Evolutionary conservation across 2,113 vertebrate species (phyloP).

Genomic region (Tenebrosternarchus preto): DNA sequence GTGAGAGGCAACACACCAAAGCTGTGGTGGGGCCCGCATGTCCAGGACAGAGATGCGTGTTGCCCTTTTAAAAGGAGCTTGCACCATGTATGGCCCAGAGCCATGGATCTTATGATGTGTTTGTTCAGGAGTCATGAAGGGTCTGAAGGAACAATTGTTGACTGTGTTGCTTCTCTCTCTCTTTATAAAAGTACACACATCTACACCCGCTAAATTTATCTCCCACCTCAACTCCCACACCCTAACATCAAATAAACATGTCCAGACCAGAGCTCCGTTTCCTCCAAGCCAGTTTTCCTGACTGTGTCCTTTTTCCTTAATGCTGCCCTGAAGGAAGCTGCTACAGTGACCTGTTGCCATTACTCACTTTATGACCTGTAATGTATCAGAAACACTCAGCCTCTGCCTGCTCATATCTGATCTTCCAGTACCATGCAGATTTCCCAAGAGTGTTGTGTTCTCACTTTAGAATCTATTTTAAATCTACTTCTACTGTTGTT

Average conservation of each 20-base stretch:
- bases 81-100: slow-evolving; percentile 56
- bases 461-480: slow-evolving; percentile 60
- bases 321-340: slow-evolving; percentile 60
- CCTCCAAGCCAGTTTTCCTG: slow-evolving; percentile 58
- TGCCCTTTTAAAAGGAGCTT: slow-evolving; percentile 55
- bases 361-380: slow-evolving; percentile 47
- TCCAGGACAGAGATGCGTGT: slow-evolving; percentile 69
- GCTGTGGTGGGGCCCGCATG: slow-evolving; percentile 19
- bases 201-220: slow-evolving; percentile 46
- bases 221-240: slow-evolving; percentile 57
- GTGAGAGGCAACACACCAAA: too few relatives aligned
- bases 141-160: slow-evolving; percentile 64
- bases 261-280: slow-evolving; percentile 19
- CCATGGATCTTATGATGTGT: too few relatives aligned
- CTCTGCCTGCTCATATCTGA: slow-evolving; percentile 45
- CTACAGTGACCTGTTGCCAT: slow-evolving; percentile 33
- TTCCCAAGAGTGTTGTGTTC: slow-evolving; percentile 67
- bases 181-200: background rate
- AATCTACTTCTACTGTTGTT: slow-evolving; percentile 50
- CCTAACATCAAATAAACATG: slow-evolving; percentile 56
- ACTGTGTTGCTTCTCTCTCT: slow-evolving; percentile 64
- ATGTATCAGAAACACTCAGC: slow-evolving; percentile 33
- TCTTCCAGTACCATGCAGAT: slow-evolving; percentile 57
- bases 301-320: slow-evolving; percentile 50
- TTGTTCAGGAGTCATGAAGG: slow-evolving; percentile 62